phyloP scores from a whole-genome alignment of 2,797 vertebrate genomes.

The Acrossocheilus fasciatus region DNA sequence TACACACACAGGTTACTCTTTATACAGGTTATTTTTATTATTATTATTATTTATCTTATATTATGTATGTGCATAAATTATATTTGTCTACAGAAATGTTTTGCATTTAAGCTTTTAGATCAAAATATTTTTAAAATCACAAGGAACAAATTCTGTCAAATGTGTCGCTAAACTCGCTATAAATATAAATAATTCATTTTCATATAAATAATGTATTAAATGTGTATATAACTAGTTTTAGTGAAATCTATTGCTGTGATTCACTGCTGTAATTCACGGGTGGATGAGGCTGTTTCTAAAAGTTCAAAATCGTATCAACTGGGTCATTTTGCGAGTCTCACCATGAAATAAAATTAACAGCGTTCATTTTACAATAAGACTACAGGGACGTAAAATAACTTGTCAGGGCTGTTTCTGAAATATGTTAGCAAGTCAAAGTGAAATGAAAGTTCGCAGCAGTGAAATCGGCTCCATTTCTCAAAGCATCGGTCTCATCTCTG shows the following conservation, averaged over 20 bases:
- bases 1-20: no score
- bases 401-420: slow-evolving; percentile 54
- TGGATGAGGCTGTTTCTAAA: neutral
- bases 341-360: neutral
- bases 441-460: slow-evolving; percentile 61
- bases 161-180: neutral
- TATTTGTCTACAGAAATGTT: neutral
- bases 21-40: no score
- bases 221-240: neutral
- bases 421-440: slow-evolving; percentile 55
- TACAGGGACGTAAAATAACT: slow-evolving; percentile 42
- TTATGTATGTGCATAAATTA: no score
- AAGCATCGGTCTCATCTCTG: slow-evolving; percentile 58
- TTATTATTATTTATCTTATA: no score
- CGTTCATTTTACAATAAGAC: slow-evolving; percentile 15
- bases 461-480: slow-evolving; percentile 36
- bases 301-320: neutral
- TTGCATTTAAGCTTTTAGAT: no score
- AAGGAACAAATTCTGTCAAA: neutral
- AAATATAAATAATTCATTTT: neutral
- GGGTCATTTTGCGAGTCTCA: neutral
- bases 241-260: neutral
- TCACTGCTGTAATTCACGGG: no score
- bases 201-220: neutral
- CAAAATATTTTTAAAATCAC: no score